Evolutionary conservation across 2,797 vertebrate species (phyloP).

Genomic region (Percopsis omiscomaycus): DNA sequence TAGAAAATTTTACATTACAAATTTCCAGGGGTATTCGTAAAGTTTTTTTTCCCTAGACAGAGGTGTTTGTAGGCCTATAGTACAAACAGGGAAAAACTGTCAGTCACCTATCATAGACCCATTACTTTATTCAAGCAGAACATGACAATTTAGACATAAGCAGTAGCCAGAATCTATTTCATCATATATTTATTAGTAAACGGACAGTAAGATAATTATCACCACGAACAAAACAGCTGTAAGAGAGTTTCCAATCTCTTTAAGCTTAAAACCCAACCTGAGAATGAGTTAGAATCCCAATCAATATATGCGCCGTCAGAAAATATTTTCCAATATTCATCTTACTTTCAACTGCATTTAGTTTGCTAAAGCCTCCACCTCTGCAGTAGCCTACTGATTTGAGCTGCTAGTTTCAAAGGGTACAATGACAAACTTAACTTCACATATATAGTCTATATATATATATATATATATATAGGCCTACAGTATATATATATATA

Average conservation of each 20-base stretch:
- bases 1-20: conserved; percentile 34
- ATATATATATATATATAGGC: no score
- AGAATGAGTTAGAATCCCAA: conserved; percentile 11
- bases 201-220: conserved; percentile 13
- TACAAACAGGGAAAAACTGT: conserved; percentile 33
- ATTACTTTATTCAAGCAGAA: conserved; percentile 10
- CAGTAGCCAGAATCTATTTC: conserved; percentile 17
- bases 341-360: conserved; percentile 5
- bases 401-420: no score
- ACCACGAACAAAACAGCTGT: neutral
- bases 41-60: conserved; percentile 43
- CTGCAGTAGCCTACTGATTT: no score
- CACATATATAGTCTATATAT: no score
- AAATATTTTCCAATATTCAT: conserved; percentile 27
- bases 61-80: conserved; percentile 36
- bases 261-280: neutral
- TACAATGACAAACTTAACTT: no score
- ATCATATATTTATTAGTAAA: neutral
- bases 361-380: conserved; percentile 7
- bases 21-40: conserved; percentile 52
- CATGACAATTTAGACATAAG: neutral
- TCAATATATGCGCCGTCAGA: conserved; percentile 14
- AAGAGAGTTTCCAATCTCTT: conserved; percentile 11
- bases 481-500: no score
- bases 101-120: neutral